A percentile compares a stretch with the other conserved stretches of the same genome.
phyloP scores from a whole-genome alignment of 2,113 vertebrate species.

The Paratilapia polleni region DNA sequence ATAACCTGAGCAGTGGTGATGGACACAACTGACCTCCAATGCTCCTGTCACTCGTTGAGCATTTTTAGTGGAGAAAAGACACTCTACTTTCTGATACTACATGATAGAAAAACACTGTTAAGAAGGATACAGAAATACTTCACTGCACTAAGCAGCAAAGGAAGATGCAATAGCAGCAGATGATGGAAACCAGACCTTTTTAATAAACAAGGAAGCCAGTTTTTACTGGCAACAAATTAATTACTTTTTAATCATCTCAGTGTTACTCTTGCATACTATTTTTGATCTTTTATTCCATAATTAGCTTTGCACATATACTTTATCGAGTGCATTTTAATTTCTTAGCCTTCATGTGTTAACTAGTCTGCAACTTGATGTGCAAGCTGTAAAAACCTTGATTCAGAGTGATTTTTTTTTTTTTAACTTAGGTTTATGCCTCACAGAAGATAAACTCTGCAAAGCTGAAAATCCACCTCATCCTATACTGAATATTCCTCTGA shows the following conservation, averaged over 20 bases:
- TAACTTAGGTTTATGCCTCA: not conserved
- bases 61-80: not conserved
- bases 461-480: not conserved
- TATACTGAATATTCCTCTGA: slow-evolving; percentile 26
- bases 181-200: not conserved
- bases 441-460: slow-evolving; percentile 5
- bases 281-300: not conserved
- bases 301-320: not conserved
- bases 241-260: not conserved
- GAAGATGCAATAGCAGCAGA: not conserved
- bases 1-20: not conserved
- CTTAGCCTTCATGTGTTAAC: not conserved
- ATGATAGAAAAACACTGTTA: not conserved
- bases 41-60: not conserved
- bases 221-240: not conserved
- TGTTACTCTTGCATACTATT: not conserved
- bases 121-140: not conserved
- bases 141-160: not conserved
- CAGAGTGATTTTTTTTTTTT: not conserved
- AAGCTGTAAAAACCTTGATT: not conserved
- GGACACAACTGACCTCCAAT: not conserved
- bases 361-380: not conserved
- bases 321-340: not conserved
- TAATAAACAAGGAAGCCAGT: not conserved
- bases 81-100: not conserved